A percentile compares a stretch with the other conserved stretches of the same genome.
Evolutionary conservation across 2,797 vertebrate species (phyloP).

Genomic region (Miichthys miiuy): DNA sequence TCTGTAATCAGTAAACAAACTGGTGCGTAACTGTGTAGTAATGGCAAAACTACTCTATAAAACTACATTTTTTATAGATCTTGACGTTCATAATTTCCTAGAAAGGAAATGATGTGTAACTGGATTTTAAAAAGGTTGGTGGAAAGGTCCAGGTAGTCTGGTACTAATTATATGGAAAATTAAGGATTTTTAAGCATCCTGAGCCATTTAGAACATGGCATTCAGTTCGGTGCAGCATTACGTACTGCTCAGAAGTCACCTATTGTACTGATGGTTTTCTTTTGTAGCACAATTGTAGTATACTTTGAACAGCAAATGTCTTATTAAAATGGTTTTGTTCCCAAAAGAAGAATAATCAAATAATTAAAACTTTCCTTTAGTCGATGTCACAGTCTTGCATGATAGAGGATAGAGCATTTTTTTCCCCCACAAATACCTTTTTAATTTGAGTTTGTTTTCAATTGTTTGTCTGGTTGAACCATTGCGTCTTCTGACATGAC

Average conservation of each 20-base stretch:
- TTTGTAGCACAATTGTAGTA: too few species aligned
- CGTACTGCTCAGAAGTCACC: too few species aligned
- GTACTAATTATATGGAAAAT: neutral
- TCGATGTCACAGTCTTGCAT: neutral
- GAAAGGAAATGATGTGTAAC: neutral
- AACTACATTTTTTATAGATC: neutral
- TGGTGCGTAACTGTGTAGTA: conserved; percentile 32
- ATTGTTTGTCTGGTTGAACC: too few species aligned
- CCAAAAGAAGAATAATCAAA: too few species aligned
- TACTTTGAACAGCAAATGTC: too few species aligned
- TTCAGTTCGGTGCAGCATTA: neutral
- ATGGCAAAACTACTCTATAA: conserved; percentile 2
- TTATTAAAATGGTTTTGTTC: too few species aligned
- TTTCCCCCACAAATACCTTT: neutral
- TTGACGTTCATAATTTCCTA: conserved; percentile 9
- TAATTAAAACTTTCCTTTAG: neutral
- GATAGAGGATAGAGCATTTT: neutral
- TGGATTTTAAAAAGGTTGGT: neutral
- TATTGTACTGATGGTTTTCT: too few species aligned
- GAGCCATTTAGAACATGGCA: neutral
- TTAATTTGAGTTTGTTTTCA: too few species aligned
- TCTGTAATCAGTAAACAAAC: conserved; percentile 56
- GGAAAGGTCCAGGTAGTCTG: neutral
- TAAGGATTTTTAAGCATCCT: neutral
- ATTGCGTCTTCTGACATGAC: too few species aligned